These are phyloP conservation scores for Aspidiotus rigidus DNA, from an alignment of 2,888 invertebrate species.

Conservation along the genomic window DNA sequence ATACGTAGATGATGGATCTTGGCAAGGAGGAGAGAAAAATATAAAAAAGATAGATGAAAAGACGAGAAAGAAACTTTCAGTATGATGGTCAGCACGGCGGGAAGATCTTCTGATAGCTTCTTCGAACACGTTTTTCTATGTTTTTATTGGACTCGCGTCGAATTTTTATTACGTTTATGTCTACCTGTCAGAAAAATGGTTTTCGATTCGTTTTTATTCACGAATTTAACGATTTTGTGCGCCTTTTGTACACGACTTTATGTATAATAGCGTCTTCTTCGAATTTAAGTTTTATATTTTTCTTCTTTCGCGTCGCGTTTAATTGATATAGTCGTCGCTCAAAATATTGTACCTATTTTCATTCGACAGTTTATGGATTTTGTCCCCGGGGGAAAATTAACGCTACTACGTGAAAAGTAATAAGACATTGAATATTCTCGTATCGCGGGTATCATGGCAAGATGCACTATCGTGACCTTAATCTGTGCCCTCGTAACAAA, in stretches of 20 bases:
- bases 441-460: too few species aligned
- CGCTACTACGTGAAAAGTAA: background rate
- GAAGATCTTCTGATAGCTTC: conserved; percentile 30
- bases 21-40: background rate
- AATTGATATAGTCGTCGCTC: conserved; percentile 19
- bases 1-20: too few species aligned
- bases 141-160: conserved; percentile 26
- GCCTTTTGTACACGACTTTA: background rate
- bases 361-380: background rate
- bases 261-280: background rate
- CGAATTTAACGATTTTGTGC: conserved; percentile 26
- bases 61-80: background rate
- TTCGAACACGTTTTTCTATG: conserved; percentile 25
- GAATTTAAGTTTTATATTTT: conserved; percentile 10
- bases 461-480: too few species aligned
- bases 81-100: conserved; percentile 18
- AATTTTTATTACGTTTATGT: conserved; percentile 18
- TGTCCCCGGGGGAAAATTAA: background rate
- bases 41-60: conserved; percentile 1
- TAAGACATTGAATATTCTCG: background rate
- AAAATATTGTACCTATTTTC: too few species aligned
- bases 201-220: conserved; percentile 28
- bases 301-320: conserved; percentile 8
- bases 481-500: too few species aligned
- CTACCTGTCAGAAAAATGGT: conserved; percentile 27